Evolutionary conservation across 2,113 vertebrate genomes (phyloP).

Genomic region (Callopanchax toddi): DNA sequence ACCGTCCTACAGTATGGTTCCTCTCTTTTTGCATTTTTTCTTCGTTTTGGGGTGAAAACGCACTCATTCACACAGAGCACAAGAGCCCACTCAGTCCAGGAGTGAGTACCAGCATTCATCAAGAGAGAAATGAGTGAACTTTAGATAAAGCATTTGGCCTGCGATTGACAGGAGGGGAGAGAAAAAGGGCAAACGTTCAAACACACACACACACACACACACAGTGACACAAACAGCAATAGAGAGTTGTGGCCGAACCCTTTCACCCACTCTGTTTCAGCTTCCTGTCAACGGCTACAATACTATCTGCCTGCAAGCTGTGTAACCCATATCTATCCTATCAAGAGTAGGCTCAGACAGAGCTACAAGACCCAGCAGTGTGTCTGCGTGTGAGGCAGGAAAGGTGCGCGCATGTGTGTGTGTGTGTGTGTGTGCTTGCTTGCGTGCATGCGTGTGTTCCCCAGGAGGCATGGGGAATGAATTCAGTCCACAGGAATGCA

Average conservation of each 20-base stretch:
- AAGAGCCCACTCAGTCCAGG: slow-evolving; percentile 54
- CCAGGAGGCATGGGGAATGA: slow-evolving; percentile 67
- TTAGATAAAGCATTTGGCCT: slow-evolving; percentile 43
- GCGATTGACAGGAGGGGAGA: slow-evolving; percentile 31
- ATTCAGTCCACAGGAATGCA: slow-evolving; percentile 79
- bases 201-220: neutral
- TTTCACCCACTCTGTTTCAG: slow-evolving; percentile 42
- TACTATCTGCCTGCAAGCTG: slow-evolving; percentile 66
- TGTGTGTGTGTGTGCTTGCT: slow-evolving; percentile 1
- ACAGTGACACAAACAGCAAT: slow-evolving; percentile 33
- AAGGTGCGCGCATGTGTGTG: too few species aligned
- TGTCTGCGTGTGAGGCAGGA: slow-evolving; percentile 20
- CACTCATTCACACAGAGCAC: slow-evolving; percentile 44
- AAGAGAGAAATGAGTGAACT: slow-evolving; percentile 26
- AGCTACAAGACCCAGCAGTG: slow-evolving; percentile 42
- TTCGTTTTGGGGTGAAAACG: neutral
- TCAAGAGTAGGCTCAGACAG: slow-evolving; percentile 68
- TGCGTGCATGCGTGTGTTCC: slow-evolving; percentile 25
- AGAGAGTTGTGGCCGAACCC: slow-evolving; percentile 29
- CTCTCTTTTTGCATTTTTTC: slow-evolving; percentile 22
- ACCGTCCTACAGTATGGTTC: slow-evolving; percentile 51
- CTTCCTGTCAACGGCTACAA: slow-evolving; percentile 66
- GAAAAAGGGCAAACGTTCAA: slow-evolving; percentile 44
- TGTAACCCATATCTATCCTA: slow-evolving; percentile 72
- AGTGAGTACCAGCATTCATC: slow-evolving; percentile 53